Base-by-base conservation (phyloP, 2,797 vertebrate genomes). In the Emydoidea blandingii region DNA sequence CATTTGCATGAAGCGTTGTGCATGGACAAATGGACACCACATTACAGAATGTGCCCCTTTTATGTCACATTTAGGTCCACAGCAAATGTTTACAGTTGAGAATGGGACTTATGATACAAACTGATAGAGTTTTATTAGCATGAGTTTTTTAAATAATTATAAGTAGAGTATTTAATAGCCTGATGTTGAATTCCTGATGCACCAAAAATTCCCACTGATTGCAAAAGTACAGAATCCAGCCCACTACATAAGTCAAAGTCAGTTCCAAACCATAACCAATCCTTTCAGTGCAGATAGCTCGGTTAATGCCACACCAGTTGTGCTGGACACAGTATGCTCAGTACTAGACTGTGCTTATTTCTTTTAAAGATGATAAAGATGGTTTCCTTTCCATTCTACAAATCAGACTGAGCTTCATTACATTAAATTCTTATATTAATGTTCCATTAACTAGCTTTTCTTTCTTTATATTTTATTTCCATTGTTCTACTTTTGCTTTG, bases 401-500 rank as follows among this genome's bases (percentile, higher is more conserved):
- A 91, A 89, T 81, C 93, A 95, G 81, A 96, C 89, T 93, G 89
- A 94, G 95, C 83, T 93, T 93, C 87, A 59, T 89, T 85, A 86
- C 93, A 91, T 88, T 86, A 94, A 91, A 95, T 95, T 90, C 85
- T 79, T 95, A 95, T 83, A 90, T 88, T 96, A 93, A 95, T 92
- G 94, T 97, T 97, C 93, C 94, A 95, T 94, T 91, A 96, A 97
- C 96, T 95, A 95, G 72, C 86, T 92, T 86, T 65, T 79, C 83
- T 96, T 94, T 95, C 96, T 97, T 97, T 95, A 90, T 80, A 81
- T 94, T 96, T 89, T 85, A 34, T 81, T 87, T 62, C 95, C 97
- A 97, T 97, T 97, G 97, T 97, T 98, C 96, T 95, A 92, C 93
- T 95, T 94, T 96, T 89, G 96, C 96, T 98, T 97, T 96, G 96